These are phyloP conservation scores for Pediacus dermestoides DNA, from an alignment of 2,888 invertebrate genomes.

Conservation along the genomic window DNA sequence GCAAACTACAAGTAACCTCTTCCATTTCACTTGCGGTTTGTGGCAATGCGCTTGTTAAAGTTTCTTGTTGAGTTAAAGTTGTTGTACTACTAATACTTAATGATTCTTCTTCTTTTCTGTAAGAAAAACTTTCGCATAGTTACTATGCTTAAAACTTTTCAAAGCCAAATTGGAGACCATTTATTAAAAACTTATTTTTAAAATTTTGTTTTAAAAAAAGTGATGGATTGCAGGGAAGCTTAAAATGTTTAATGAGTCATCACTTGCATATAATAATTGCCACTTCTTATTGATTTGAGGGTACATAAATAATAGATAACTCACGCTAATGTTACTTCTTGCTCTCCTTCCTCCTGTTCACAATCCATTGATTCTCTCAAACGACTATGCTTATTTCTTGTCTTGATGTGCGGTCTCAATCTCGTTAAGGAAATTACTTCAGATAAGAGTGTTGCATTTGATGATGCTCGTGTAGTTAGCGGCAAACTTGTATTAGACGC, in stretches of 20 bases:
- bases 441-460: conserved; percentile 73
- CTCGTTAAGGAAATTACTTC: conserved; percentile 72
- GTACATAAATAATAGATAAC: conserved; percentile 22
- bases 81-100: conserved; percentile 43
- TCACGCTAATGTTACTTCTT: conserved; percentile 46
- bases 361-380: conserved; percentile 60
- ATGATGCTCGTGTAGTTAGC: conserved; percentile 61
- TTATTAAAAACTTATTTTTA: no score
- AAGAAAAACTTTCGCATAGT: no score
- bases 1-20: conserved; percentile 37
- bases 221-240: no score
- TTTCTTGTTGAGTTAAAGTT: conserved; percentile 44
- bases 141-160: no score
- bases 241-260: no score
- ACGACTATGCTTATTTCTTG: conserved; percentile 53
- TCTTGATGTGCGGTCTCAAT: conserved; percentile 52
- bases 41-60: conserved; percentile 19
- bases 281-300: no score
- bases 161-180: no score
- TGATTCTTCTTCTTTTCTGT: conserved; percentile 43
- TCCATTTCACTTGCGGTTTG: conserved; percentile 37
- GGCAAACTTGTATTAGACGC: conserved; percentile 43
- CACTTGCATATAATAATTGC: no score
- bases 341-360: conserved; percentile 40
- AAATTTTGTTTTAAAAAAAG: conserved; percentile 1